A percentile compares a stretch with the other conserved stretches of the same genome.
Conservation (phyloP, 1,140 invertebrate genomes). For the Brachionus sp. region DNA sequence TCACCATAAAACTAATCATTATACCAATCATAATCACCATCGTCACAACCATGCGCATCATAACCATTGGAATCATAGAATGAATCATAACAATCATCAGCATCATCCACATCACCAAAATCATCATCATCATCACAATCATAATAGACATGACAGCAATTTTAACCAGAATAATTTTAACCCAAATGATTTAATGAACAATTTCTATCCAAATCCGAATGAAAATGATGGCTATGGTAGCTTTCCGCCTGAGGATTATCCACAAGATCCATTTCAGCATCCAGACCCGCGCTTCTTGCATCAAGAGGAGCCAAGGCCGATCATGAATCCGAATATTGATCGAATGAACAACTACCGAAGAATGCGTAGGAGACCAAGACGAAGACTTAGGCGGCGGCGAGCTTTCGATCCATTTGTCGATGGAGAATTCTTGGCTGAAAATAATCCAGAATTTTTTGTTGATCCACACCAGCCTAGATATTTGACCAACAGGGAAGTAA, state of each 20-base stretch:
- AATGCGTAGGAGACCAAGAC: neutral
- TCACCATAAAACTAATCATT: neutral
- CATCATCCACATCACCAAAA: neutral
- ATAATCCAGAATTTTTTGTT: constrained; percentile 21
- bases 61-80: neutral
- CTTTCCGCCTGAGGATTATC: neutral
- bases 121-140: neutral
- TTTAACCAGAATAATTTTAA: neutral
- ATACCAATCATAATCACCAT: neutral
- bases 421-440: constrained; percentile 7
- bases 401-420: neutral
- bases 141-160: neutral
- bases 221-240: neutral
- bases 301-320: neutral
- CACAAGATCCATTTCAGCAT: neutral
- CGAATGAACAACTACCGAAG: neutral
- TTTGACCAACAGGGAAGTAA: neutral
- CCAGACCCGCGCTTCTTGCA: neutral
- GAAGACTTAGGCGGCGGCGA: neutral
- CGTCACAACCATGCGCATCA: neutral
- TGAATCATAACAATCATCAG: neutral
- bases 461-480: neutral
- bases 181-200: neutral
- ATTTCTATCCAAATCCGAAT: neutral
- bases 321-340: neutral